A percentile compares a stretch with the other conserved stretches of the same genome.
Evolutionary conservation across 2,797 vertebrate genomes (phyloP).

Genomic region (Phrynocephalus guinanensis): DNA sequence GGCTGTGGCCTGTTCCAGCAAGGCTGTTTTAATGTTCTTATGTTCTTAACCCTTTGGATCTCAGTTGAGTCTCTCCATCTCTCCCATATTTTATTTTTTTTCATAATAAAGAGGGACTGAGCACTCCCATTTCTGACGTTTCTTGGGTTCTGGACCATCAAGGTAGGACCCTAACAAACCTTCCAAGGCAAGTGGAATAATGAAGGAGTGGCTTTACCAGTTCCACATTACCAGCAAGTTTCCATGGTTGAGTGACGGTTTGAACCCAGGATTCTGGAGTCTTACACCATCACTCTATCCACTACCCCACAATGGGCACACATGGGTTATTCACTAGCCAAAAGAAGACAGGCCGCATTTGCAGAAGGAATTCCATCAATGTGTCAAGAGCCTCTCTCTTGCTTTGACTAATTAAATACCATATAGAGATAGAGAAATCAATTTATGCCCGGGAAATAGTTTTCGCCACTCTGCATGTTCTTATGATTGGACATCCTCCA

Average conservation of each 20-base stretch:
- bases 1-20: no score
- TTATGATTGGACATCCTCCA: slow-evolving; percentile 22
- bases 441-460: slow-evolving; percentile 40
- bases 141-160: background rate
- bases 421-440: slow-evolving; percentile 54
- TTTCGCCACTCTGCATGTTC: slow-evolving; percentile 49
- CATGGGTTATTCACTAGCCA: slow-evolving; percentile 38
- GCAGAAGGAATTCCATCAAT: slow-evolving; percentile 58
- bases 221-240: no score
- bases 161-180: no score
- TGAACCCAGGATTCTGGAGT: no score
- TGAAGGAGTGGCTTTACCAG: no score
- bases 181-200: no score
- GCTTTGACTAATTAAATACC: slow-evolving; percentile 57
- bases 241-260: no score
- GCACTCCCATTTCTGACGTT: background rate
- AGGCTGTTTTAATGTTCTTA: no score
- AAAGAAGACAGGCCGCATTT: slow-evolving; percentile 14
- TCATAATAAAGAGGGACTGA: background rate
- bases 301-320: slow-evolving; percentile 10
- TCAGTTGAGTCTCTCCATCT: background rate
- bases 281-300: no score
- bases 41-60: background rate
- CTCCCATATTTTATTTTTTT: background rate
- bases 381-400: slow-evolving; percentile 24